These are phyloP conservation scores for Drosophila biarmipes DNA, from an alignment of 1,140 invertebrate genomes.

Conservation along the genomic window DNA sequence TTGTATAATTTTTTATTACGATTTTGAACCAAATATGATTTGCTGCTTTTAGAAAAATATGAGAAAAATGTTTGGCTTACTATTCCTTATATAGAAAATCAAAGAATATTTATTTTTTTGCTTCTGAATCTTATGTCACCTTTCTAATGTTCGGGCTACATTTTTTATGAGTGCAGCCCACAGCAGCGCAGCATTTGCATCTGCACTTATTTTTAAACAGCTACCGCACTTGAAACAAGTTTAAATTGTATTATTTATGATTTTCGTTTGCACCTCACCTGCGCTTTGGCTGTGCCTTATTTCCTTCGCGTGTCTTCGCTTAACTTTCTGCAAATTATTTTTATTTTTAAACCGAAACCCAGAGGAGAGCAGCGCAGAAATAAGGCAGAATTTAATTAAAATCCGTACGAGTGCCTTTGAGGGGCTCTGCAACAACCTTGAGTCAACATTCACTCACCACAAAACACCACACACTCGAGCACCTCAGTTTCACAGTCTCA, in stretches of 20 bases:
- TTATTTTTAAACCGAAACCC: slow-evolving; percentile 63
- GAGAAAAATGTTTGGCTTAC: too few species aligned
- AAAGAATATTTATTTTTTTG: background rate
- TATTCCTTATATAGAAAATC: too few species aligned
- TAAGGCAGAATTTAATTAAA: slow-evolving; percentile 79
- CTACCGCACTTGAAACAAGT: slow-evolving; percentile 53
- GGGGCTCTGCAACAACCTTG: slow-evolving; percentile 65
- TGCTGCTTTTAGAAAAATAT: too few species aligned
- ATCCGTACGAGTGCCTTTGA: slow-evolving; percentile 60
- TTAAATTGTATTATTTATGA: slow-evolving; percentile 72
- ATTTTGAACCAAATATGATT: too few species aligned
- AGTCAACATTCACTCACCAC: slow-evolving; percentile 67
- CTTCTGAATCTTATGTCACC: background rate
- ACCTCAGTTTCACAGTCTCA: slow-evolving; percentile 5
- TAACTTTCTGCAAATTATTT: slow-evolving; percentile 71
- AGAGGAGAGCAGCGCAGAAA: slow-evolving; percentile 47
- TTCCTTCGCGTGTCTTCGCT: slow-evolving; percentile 54
- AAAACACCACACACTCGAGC: slow-evolving; percentile 20
- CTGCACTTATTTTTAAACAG: slow-evolving; percentile 45
- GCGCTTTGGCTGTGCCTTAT: slow-evolving; percentile 33
- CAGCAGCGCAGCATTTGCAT: slow-evolving; percentile 21
- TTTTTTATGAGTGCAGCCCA: slow-evolving; percentile 11
- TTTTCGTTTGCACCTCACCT: slow-evolving; percentile 31
- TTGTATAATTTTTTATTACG: too few species aligned
- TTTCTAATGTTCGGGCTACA: background rate